Percentiles rank a stretch among this genome's conserved stretches.
phyloP scores from a whole-genome alignment of 2,113 vertebrate genomes.

The Phaetusa simplex region DNA sequence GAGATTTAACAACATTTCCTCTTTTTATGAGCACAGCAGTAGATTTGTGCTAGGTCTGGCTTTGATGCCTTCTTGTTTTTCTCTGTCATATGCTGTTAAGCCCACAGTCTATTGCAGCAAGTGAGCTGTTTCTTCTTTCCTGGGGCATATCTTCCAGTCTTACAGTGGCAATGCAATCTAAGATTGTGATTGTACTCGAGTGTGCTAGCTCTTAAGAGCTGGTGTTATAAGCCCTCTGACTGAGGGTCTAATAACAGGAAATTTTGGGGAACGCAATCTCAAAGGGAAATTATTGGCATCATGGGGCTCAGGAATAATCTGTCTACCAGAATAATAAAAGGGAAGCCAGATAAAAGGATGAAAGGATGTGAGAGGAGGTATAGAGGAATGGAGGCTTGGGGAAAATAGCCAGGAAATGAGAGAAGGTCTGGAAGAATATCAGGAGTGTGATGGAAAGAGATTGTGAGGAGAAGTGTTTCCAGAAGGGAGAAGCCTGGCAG shows the following conservation, averaged over 20 bases:
- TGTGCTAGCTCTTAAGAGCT: neutral
- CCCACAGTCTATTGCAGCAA: neutral
- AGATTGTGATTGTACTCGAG: neutral
- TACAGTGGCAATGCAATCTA: neutral
- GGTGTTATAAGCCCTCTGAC: neutral
- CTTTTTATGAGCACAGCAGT: slow-evolving; percentile 15
- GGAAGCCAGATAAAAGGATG: slow-evolving; percentile 11
- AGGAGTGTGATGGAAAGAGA: slow-evolving; percentile 43
- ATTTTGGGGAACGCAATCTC: neutral
- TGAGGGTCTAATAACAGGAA: neutral
- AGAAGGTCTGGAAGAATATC: slow-evolving; percentile 49
- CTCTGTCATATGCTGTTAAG: neutral
- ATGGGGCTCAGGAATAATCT: neutral
- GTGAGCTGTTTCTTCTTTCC: neutral
- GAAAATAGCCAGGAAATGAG: slow-evolving; percentile 46
- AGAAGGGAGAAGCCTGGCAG: slow-evolving; percentile 23
- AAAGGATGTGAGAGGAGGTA: slow-evolving; percentile 1
- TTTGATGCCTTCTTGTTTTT: neutral
- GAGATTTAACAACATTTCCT: slow-evolving; percentile 1
- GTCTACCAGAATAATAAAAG: neutral
- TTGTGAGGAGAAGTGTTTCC: neutral
- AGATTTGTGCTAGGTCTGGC: neutral
- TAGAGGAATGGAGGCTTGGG: neutral
- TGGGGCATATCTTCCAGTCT: neutral
- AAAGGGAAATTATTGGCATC: neutral